Conservation (phyloP, 2,888 invertebrate species). For the Drosophila cracens region DNA sequence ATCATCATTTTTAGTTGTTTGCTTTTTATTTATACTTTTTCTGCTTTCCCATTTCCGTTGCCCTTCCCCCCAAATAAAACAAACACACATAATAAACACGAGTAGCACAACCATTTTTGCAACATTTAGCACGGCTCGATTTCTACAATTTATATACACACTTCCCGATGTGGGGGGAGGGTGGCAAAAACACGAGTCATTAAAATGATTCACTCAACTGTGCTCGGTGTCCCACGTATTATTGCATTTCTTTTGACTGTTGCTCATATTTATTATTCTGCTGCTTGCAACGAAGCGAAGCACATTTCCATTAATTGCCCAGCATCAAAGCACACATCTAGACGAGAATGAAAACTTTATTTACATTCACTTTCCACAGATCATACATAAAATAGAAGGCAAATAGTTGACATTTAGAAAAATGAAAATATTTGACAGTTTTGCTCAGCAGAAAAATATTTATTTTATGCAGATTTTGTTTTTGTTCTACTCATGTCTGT, state of each 20-base stretch:
- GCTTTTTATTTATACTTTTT: conserved; percentile 18
- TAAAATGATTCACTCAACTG: conserved; percentile 76
- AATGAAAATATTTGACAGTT: conserved; percentile 1
- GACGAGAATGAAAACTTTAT: conserved; percentile 21
- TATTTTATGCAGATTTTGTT: conserved; percentile 2
- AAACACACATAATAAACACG: conserved; percentile 51
- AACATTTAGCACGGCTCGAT: conserved; percentile 59
- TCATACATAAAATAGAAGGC: not conserved
- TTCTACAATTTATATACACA: conserved; percentile 46
- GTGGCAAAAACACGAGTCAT: conserved; percentile 60
- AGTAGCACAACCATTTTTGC: conserved; percentile 46
- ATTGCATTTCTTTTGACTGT: conserved; percentile 33
- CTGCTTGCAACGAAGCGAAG: conserved; percentile 18
- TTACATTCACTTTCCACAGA: conserved; percentile 7
- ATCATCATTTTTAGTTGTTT: conserved; percentile 72
- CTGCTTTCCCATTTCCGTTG: conserved; percentile 29
- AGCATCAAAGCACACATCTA: conserved; percentile 16
- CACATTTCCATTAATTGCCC: conserved; percentile 56
- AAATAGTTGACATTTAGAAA: conserved; percentile 5
- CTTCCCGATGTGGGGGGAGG: conserved; percentile 7
- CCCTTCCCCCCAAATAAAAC: conserved; percentile 13
- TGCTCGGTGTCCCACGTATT: conserved; percentile 42
- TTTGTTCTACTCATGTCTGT: not conserved
- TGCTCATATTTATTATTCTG: conserved; percentile 17
- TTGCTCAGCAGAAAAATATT: not conserved